A percentile compares a stretch with the other conserved stretches of the same genome.
Evolutionary conservation across 92 coral and sea anemone species (phyloP).

Genomic region (Parazoanthus swiftii): DNA sequence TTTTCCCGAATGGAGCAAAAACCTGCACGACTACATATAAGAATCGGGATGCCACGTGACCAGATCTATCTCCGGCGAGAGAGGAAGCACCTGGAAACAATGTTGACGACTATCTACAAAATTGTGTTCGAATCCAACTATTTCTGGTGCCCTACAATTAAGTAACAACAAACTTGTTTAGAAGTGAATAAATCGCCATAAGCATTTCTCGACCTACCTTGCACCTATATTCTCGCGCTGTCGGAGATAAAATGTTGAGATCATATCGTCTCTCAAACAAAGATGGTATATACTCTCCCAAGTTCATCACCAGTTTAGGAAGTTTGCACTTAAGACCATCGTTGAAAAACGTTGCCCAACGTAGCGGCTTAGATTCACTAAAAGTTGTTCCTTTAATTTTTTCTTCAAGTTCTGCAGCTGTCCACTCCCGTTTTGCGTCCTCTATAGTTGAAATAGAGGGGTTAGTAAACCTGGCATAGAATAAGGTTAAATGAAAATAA

Average conservation of each 20-base stretch:
- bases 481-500: no score
- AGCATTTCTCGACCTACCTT: not conserved
- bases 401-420: not conserved
- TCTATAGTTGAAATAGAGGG: not conserved
- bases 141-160: no score
- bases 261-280: conserved; percentile 1
- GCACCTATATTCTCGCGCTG: not conserved
- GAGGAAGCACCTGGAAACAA: no score
- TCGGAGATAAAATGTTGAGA: not conserved
- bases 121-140: no score
- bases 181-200: no score
- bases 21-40: no score
- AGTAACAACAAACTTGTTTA: no score
- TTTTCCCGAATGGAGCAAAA: no score
- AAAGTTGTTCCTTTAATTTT: not conserved
- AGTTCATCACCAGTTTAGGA: not conserved
- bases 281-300: conserved; percentile 7
- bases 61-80: no score
- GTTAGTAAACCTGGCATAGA: no score
- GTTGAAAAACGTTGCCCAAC: not conserved
- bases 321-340: conserved; percentile 1
- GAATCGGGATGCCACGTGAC: no score
- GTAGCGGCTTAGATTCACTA: not conserved
- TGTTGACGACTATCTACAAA: no score
- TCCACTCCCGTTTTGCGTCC: not conserved